Percentiles rank a stretch among this genome's conserved stretches.
phyloP scores from a whole-genome alignment of 2,888 invertebrate genomes.

The Ichneumoninae sp. region DNA sequence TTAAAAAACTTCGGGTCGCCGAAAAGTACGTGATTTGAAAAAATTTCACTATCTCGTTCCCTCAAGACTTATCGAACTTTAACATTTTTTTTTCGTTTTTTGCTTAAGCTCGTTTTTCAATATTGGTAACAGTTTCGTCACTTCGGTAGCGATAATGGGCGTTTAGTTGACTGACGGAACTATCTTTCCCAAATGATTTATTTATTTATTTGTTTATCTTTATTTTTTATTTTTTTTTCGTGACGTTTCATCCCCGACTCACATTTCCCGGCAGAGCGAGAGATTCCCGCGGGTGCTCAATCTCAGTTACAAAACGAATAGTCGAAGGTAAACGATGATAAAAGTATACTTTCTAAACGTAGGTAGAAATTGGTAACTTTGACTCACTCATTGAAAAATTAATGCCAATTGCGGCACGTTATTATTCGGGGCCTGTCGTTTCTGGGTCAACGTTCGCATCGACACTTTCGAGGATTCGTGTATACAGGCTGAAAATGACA shows the following conservation, averaged over 20 bases:
- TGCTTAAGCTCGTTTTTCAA: constrained; percentile 23
- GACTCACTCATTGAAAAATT: constrained; percentile 83
- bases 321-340: constrained; percentile 82
- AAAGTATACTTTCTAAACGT: constrained; percentile 81
- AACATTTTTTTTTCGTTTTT: constrained; percentile 4
- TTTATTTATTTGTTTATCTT: constrained; percentile 20
- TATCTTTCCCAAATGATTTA: not conserved
- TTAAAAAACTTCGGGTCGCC: not conserved
- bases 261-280: constrained; percentile 69
- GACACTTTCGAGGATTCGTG: constrained; percentile 31
- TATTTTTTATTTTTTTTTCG: not conserved
- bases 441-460: constrained; percentile 77
- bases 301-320: constrained; percentile 83
- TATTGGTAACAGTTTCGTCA: constrained; percentile 27
- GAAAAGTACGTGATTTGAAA: not conserved
- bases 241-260: constrained; percentile 5
- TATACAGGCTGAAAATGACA: constrained; percentile 24
- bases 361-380: constrained; percentile 84
- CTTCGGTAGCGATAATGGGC: constrained; percentile 8
- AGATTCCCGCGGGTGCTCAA: constrained; percentile 79
- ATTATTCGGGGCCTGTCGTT: constrained; percentile 77
- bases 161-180: constrained; percentile 1
- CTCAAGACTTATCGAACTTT: constrained; percentile 6
- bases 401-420: constrained; percentile 74
- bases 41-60: constrained; percentile 9